A percentile compares a stretch with the other conserved stretches of the same genome.
Evolutionary conservation across 1,140 invertebrate genomes (phyloP).

Genomic region (Manduca sexta): DNA sequence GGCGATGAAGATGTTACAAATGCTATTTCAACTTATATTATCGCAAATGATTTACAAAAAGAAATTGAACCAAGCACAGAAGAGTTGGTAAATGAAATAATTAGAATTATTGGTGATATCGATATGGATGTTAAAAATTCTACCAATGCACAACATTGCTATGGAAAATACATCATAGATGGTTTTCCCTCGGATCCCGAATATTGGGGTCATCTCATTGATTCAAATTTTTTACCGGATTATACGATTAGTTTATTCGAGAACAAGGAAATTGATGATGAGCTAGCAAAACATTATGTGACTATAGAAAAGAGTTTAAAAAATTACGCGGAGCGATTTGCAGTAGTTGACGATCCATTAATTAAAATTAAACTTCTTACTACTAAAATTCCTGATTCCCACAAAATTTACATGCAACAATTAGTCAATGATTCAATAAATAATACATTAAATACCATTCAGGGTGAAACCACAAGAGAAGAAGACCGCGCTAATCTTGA

Average conservation of each 20-base stretch:
- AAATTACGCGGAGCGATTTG: constrained; percentile 41
- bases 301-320: constrained; percentile 38
- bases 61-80: constrained; percentile 43
- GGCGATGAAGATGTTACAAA: constrained; percentile 52
- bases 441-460: constrained; percentile 14
- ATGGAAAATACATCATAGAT: constrained; percentile 75
- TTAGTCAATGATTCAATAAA: constrained; percentile 28
- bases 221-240: constrained; percentile 66
- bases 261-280: constrained; percentile 57
- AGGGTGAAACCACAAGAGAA: not conserved
- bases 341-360: constrained; percentile 39
- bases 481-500: constrained; percentile 10
- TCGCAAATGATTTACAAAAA: constrained; percentile 51
- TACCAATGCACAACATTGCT: constrained; percentile 30
- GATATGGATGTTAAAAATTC: constrained; percentile 40
- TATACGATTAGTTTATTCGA: constrained; percentile 70
- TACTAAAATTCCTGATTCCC: constrained; percentile 11
- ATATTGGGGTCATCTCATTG: constrained; percentile 58
- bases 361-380: constrained; percentile 39
- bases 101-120: constrained; percentile 43
- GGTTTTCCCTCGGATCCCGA: constrained; percentile 69
- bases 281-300: constrained; percentile 47
- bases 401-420: constrained; percentile 26
- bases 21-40: constrained; percentile 47
- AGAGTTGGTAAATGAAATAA: constrained; percentile 57